Evolutionary conservation across 2,888 invertebrate species (phyloP), one percentile per base, ranked within the genome.

Genomic region (Andrena fulva): DNA sequence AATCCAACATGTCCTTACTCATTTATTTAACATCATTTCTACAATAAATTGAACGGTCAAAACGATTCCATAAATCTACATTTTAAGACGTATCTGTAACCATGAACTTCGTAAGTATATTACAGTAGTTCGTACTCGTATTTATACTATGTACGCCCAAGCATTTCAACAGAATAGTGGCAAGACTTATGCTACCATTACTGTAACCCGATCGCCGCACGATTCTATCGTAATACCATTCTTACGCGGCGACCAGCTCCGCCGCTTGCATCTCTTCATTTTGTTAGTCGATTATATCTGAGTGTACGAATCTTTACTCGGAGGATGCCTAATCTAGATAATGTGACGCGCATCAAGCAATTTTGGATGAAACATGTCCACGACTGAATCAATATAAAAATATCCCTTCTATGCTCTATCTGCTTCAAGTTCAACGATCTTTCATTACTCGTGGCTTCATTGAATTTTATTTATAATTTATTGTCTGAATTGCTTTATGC

Each of bases 401-500:
- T 93, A 93, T 91, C 91, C 90, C 83, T 85, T 92, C 91, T 93
- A 92, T 85, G 78, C 88, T 92, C 92, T 87, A 88, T 72, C 66
- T 76, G 82, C 77, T 80, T 84, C 78, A 85, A 74, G 33, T 88
- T 87, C 77, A 84, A 82, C 84, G 82, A 76, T 70, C 64, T 54
- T 60, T 64, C 71, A 67, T 76, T 56, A 56, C 10, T 85, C 79
- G 86, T 77, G 84, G 70, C 84, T 77, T 85, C 77, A 88, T 89
- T 87, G 71, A 89, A 83, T 89, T 91, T 87, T 86, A 80, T 80
- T 75, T 71, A 85, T 87, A 88, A 90, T 88, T 93, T 93, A 93
- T 93, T 93, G 93, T 93, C 93, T 92, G 92, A 87, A 93, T 92
- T 93, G 90, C 91, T 93, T 92, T 87, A 89, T 89, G 85, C 85